phyloP scores from a whole-genome alignment of 2,888 invertebrate genomes.

The Notodonta dromedarius region DNA sequence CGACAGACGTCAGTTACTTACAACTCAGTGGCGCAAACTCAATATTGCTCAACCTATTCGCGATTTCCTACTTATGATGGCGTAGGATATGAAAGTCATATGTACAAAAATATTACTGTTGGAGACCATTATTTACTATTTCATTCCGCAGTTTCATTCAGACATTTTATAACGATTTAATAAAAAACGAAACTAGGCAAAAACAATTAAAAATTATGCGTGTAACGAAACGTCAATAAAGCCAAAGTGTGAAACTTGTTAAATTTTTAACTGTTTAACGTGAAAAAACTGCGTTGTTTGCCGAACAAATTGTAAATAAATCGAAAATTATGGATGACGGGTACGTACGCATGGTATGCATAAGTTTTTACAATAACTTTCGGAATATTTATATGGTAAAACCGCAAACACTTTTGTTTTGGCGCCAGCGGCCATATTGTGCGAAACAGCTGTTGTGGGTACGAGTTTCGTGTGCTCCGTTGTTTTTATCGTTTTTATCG shows the following conservation, averaged over 20 bases:
- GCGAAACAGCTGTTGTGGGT: slow-evolving; percentile 75
- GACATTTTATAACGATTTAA: no score
- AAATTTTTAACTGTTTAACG: slow-evolving; percentile 17
- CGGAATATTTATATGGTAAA: slow-evolving; percentile 15
- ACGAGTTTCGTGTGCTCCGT: slow-evolving; percentile 56
- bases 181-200: not conserved
- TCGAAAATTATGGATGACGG: slow-evolving; percentile 52
- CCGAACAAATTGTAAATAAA: slow-evolving; percentile 12
- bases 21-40: no score
- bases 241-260: slow-evolving; percentile 15
- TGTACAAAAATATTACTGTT: no score
- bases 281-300: slow-evolving; percentile 9
- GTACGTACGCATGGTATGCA: slow-evolving; percentile 47
- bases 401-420: slow-evolving; percentile 61
- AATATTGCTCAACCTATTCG: no score
- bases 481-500: slow-evolving; percentile 62
- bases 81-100: no score
- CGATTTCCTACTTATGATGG: no score
- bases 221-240: slow-evolving; percentile 29
- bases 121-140: no score
- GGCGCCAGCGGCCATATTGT: slow-evolving; percentile 80
- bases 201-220: slow-evolving; percentile 11
- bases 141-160: no score
- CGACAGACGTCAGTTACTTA: no score
- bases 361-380: slow-evolving; percentile 4